phyloP scores from a whole-genome alignment of 2,888 invertebrate genomes.

The Petrolisthes cinctipes region DNA sequence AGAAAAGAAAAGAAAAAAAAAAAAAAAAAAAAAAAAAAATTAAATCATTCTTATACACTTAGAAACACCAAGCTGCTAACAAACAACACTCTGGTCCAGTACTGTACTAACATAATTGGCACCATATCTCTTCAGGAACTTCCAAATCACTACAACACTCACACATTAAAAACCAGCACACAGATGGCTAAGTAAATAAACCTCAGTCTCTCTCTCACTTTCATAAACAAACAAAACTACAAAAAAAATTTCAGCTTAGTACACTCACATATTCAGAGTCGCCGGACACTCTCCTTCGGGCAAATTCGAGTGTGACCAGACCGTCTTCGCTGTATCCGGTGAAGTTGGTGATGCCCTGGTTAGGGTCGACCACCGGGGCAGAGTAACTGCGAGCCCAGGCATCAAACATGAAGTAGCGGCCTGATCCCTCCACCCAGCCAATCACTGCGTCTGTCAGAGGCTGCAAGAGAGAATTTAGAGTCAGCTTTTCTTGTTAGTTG shows the following conservation, averaged over 20 bases:
- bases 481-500: too few relatives aligned
- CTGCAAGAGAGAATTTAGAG: slow-evolving; percentile 70
- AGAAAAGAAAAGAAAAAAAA: too few relatives aligned
- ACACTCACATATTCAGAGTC: slow-evolving; percentile 71
- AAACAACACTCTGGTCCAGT: too few relatives aligned
- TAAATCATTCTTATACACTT: too few relatives aligned
- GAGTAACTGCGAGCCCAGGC: slow-evolving; percentile 87
- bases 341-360: slow-evolving; percentile 81
- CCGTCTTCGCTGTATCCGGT: slow-evolving; percentile 82
- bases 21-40: too few relatives aligned
- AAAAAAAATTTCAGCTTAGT: not conserved
- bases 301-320: slow-evolving; percentile 82
- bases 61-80: too few relatives aligned
- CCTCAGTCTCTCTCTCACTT: not conserved
- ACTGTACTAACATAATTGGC: too few relatives aligned
- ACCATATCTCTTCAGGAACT: not conserved
- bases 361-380: slow-evolving; percentile 68
- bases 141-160: not conserved
- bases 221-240: not conserved
- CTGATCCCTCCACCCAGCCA: slow-evolving; percentile 84
- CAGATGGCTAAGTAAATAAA: not conserved
- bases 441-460: slow-evolving; percentile 89
- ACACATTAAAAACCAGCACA: not conserved
- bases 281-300: slow-evolving; percentile 81
- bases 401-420: slow-evolving; percentile 86